Percentiles rank a stretch among this genome's conserved stretches.
These are phyloP conservation scores for Herpailurus yagouaroundi DNA, from an alignment of 2,113 vertebrate species.

Conservation along the genomic window DNA sequence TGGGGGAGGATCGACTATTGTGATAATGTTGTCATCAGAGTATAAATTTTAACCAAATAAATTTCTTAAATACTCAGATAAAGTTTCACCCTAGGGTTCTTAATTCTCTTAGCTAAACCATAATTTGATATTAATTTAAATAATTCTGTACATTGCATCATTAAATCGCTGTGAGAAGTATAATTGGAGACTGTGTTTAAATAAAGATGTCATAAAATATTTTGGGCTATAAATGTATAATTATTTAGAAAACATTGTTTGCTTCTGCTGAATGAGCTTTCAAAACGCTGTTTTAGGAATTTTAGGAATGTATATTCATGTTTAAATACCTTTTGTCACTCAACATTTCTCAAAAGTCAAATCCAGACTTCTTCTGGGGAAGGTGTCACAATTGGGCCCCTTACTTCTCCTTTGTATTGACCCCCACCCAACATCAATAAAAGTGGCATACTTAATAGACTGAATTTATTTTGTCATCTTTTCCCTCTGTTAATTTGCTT, in stretches of 20 bases:
- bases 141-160: not conserved
- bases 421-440: not conserved
- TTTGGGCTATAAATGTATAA: not conserved
- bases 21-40: slow-evolving; percentile 65
- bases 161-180: slow-evolving; percentile 45
- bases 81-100: slow-evolving; percentile 46
- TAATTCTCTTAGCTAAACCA: not conserved
- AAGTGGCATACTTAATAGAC: not conserved
- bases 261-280: not conserved
- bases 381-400: not conserved
- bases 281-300: not conserved
- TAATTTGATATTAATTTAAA: slow-evolving; percentile 56
- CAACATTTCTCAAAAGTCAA: not conserved
- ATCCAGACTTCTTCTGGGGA: not conserved
- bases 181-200: slow-evolving; percentile 19
- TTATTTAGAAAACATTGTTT: slow-evolving; percentile 46
- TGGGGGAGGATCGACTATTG: slow-evolving; percentile 26
- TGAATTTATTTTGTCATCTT: not conserved
- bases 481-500: not conserved
- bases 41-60: slow-evolving; percentile 29
- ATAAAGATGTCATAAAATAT: slow-evolving; percentile 55
- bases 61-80: slow-evolving; percentile 71
- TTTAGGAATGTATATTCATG: not conserved
- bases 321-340: not conserved
- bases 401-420: not conserved